Base-by-base conservation (phyloP, 1,140 invertebrate genomes). In the Drosophila neocordata region DNA sequence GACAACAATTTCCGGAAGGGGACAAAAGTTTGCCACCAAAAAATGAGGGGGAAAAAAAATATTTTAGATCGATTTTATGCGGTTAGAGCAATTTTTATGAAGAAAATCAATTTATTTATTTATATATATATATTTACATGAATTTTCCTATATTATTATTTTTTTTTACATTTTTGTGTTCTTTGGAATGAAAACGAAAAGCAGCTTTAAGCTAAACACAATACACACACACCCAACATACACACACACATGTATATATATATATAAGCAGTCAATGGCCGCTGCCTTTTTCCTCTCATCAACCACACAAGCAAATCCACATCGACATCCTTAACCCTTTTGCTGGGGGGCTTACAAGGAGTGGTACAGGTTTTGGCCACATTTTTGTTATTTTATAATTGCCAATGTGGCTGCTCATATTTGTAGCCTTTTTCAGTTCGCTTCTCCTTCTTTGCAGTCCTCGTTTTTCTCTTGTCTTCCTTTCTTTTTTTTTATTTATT, bases 341-440 rank as follows among this genome's bases (percentile, higher is more conserved):
- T 18, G 15, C 41, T 20, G 1, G 3, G 20, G 41, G 41, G 15
- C 9, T 15, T n/a, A n/a, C n/a, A n/a, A n/a, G n/a, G 35, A 1
- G 11, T 24, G 27, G 35, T 38, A 5, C 24, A 34, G 56, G 24
- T 60, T 60, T 61, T 53, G 61, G 61, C 61, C 34, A 70, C 69
- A 71, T 71, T 75, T 71, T 75, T 75, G 73, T 75, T 75, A 75
- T 75, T 75, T 75, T 75, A 67, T 75, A 75, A 75, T 71, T 59
- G 57, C 31, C 57, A 18, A 41, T 48, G 24, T 31, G 18, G 59
- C 38, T 62, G 59, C 35, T 48, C 41, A 48, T 48, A 48, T 18
- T 48, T 61, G 59, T 35, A 44, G 59, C 59, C 24, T 20, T 48
- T 24, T 41, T 41, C 27, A 13, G 31, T 44, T 60, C n/a, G n/a